Evolutionary conservation across 2,113 vertebrate genomes (phyloP).

Genomic region (Xiphophorus hellerii): DNA sequence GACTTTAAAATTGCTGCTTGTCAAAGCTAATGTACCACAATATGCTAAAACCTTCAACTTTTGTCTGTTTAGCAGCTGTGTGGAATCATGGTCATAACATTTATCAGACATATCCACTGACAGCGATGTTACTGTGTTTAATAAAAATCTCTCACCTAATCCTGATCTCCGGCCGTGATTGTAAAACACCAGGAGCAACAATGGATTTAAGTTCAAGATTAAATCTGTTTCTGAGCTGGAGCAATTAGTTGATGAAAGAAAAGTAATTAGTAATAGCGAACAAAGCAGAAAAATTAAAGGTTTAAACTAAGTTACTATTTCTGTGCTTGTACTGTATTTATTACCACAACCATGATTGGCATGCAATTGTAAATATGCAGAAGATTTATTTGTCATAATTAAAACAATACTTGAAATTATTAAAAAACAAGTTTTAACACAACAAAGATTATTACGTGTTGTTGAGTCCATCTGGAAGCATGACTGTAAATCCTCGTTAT

Average conservation of each 20-base stretch:
- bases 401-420: background rate
- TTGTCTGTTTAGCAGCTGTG: background rate
- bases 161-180: constrained; percentile 2
- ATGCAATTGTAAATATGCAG: background rate
- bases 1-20: background rate
- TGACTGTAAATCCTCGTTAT: background rate
- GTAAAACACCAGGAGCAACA: background rate
- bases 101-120: background rate
- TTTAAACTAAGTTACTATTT: background rate
- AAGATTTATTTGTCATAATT: background rate
- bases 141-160: background rate
- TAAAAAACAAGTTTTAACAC: background rate
- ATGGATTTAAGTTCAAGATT: background rate
- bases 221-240: background rate
- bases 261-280: background rate
- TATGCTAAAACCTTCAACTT: background rate
- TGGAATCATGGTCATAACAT: background rate
- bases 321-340: background rate
- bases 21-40: background rate
- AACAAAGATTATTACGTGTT: background rate
- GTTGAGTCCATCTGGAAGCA: constrained; percentile 7
- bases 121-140: background rate
- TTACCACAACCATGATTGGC: background rate
- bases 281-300: background rate
- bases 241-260: background rate